Conservation (phyloP, 2,888 invertebrate genomes). For the Plagodis dolabraria region DNA sequence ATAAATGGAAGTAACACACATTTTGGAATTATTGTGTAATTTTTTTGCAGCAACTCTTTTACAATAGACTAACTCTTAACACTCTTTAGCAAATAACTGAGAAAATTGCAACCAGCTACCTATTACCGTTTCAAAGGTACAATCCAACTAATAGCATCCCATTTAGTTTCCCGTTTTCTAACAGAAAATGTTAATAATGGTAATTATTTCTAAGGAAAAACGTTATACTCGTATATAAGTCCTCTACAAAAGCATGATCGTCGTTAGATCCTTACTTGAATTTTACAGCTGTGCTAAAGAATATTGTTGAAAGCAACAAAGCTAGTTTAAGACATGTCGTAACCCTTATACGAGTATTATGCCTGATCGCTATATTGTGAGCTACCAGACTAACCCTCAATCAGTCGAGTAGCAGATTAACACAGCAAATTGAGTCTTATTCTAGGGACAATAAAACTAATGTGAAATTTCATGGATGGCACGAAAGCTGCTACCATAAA, state of each 20-base stretch:
- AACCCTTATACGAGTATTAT: constrained; percentile 26
- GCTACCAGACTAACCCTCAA: constrained; percentile 11
- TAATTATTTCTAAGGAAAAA: too few relatives aligned
- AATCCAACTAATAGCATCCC: too few relatives aligned
- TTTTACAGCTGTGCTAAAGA: constrained; percentile 34
- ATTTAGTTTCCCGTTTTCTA: too few relatives aligned
- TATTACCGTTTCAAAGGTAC: too few relatives aligned
- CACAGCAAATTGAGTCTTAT: constrained; percentile 25
- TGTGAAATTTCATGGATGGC: constrained; percentile 18
- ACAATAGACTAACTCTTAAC: too few relatives aligned
- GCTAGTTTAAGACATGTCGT: constrained; percentile 41
- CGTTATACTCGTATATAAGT: too few relatives aligned
- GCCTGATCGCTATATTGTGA: constrained; percentile 36
- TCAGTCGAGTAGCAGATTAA: constrained; percentile 9
- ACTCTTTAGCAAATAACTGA: too few relatives aligned
- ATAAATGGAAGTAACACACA: too few relatives aligned
- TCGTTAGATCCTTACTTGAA: constrained; percentile 17
- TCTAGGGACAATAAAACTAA: constrained; percentile 7
- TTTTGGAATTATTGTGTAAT: too few relatives aligned
- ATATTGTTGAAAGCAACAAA: constrained; percentile 39
- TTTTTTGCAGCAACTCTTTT: too few relatives aligned
- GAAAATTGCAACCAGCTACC: too few relatives aligned
- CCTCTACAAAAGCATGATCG: constrained; percentile 4
- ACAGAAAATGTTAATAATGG: too few relatives aligned
- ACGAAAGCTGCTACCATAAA: constrained; percentile 41